phyloP scores from a whole-genome alignment of 64 coral and sea anemone genomes.

The Montipora foliosa region DNA sequence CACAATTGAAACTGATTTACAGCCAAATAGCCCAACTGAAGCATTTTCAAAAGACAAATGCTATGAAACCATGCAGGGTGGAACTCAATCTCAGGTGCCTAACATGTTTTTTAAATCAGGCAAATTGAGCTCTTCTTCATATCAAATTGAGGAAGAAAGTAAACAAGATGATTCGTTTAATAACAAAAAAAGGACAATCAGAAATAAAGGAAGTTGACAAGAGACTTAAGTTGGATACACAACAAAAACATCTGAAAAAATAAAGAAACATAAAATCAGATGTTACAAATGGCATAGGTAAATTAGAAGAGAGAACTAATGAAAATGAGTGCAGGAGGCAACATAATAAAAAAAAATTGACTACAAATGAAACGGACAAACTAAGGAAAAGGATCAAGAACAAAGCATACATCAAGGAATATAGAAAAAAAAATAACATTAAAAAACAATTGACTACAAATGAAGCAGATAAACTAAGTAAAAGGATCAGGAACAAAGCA shows the following conservation, averaged over 20 bases:
- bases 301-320: not conserved
- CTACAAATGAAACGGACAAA: conserved; percentile 13
- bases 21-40: not conserved
- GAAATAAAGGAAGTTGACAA: conserved; percentile 2
- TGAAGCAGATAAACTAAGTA: not conserved
- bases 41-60: conserved; percentile 24
- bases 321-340: conserved; percentile 34
- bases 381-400: not conserved
- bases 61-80: not conserved
- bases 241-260: conserved; percentile 50
- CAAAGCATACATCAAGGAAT: conserved; percentile 40
- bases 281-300: conserved; percentile 26
- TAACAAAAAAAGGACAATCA: not conserved
- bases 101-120: not conserved
- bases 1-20: conserved; percentile 10
- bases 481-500: too few species aligned
- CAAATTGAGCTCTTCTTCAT: not conserved
- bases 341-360: not conserved
- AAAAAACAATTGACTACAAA: conserved; percentile 20
- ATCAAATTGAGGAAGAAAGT: not conserved
- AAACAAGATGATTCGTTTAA: not conserved
- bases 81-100: conserved; percentile 20
- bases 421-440: not conserved
- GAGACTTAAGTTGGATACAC: not conserved
- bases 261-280: conserved; percentile 21